Evolutionary conservation across 2,888 invertebrate species (phyloP).

Genomic region (Chesias legatella): DNA sequence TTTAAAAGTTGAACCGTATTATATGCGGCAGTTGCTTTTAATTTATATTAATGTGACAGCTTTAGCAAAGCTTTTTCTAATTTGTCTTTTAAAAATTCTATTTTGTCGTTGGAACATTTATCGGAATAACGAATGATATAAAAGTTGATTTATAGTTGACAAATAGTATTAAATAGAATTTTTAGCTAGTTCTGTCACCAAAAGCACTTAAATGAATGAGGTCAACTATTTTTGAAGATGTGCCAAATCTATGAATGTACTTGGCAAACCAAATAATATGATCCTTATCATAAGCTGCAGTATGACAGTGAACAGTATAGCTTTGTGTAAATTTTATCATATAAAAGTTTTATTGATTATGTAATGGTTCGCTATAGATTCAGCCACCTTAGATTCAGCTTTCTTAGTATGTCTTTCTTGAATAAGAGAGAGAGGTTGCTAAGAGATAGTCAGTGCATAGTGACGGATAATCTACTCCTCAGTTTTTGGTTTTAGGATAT

Average conservation of each 20-base stretch:
- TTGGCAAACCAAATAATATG: conserved; percentile 27
- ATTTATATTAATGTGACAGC: conserved; percentile 15
- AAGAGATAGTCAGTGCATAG: too few species aligned
- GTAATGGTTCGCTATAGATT: not conserved
- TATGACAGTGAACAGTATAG: conserved; percentile 21
- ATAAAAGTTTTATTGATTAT: not conserved
- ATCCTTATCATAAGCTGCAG: conserved; percentile 30
- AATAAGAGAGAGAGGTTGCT: not conserved
- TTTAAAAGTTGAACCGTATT: conserved; percentile 24
- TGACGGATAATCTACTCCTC: too few species aligned
- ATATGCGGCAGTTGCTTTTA: conserved; percentile 18
- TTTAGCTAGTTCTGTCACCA: conserved; percentile 26
- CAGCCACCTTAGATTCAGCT: too few species aligned
- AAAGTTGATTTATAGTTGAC: conserved; percentile 19
- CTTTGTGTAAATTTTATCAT: conserved; percentile 15
- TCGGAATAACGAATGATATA: conserved; percentile 7
- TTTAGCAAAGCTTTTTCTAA: not conserved
- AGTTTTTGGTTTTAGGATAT: too few species aligned
- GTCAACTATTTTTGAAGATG: conserved; percentile 29
- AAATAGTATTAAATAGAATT: too few species aligned
- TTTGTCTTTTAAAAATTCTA: not conserved
- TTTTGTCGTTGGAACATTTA: not conserved
- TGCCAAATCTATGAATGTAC: conserved; percentile 30
- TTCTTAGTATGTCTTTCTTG: too few species aligned
- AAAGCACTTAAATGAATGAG: conserved; percentile 29